A percentile compares a stretch with the other conserved stretches of the same genome.
Conservation (phyloP, 2,113 vertebrate species). For the Stigmatopora argus region DNA sequence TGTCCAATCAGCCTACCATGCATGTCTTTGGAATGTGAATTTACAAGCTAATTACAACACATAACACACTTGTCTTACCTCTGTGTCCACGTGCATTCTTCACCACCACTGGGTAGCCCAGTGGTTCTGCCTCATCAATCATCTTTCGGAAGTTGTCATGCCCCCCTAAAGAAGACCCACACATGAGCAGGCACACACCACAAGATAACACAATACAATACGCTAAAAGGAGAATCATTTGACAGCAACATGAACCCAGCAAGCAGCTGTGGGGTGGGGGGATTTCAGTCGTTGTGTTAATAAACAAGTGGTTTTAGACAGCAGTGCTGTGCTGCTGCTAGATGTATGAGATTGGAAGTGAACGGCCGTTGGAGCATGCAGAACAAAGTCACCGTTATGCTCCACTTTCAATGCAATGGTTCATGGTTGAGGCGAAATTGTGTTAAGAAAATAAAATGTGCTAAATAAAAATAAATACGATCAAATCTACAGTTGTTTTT, state of each 20-base stretch:
- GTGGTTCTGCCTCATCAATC: slow-evolving; percentile 85
- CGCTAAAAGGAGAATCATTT: slow-evolving; percentile 15
- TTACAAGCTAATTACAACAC: slow-evolving; percentile 4
- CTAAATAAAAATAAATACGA: neutral
- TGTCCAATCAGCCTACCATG: too few relatives aligned
- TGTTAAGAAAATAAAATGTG: slow-evolving; percentile 7
- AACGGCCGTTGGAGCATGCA: slow-evolving; percentile 20
- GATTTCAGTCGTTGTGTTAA: slow-evolving; percentile 34
- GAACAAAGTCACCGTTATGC: slow-evolving; percentile 44
- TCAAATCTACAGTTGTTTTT: neutral
- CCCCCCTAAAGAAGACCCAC: slow-evolving; percentile 69
- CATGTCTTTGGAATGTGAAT: too few relatives aligned
- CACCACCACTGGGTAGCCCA: slow-evolving; percentile 88
- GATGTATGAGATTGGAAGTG: slow-evolving; percentile 34
- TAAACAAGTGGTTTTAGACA: neutral
- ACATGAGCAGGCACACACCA: slow-evolving; percentile 1
- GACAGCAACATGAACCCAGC: slow-evolving; percentile 17
- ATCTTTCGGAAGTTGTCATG: slow-evolving; percentile 89
- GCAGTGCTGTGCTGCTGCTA: slow-evolving; percentile 7
- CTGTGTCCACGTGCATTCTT: slow-evolving; percentile 87
- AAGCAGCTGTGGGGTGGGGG: neutral
- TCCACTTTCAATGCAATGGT: slow-evolving; percentile 14
- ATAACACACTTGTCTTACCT: slow-evolving; percentile 66
- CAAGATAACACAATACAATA: slow-evolving; percentile 1
- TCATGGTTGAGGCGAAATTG: slow-evolving; percentile 5